Conservation (phyloP, 2,797 vertebrate species). For the Oceanodroma leucorhoa region DNA sequence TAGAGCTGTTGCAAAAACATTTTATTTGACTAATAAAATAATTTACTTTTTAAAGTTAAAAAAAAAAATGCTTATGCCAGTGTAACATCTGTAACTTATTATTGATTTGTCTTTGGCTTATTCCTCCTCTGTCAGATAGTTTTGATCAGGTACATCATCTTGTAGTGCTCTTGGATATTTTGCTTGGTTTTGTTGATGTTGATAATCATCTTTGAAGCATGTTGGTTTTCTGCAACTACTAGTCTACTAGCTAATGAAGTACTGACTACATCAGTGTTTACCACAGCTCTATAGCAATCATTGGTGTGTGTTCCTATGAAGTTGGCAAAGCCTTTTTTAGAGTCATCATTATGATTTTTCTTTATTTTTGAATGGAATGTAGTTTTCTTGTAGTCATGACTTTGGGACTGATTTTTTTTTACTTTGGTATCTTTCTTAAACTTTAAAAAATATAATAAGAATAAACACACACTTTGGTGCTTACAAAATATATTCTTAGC, state of each 20-base stretch:
- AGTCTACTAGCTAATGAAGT: neutral
- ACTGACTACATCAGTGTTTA: neutral
- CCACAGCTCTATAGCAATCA: neutral
- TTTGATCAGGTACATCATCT: neutral
- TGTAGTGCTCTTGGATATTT: neutral
- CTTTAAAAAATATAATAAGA: neutral
- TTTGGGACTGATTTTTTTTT: neutral
- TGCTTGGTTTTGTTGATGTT: neutral
- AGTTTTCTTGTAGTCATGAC: neutral
- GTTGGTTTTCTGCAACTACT: neutral
- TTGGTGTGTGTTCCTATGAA: neutral
- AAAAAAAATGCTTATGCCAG: neutral
- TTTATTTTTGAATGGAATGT: neutral
- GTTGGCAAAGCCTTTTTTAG: neutral
- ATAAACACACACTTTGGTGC: neutral
- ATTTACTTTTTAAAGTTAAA: neutral
- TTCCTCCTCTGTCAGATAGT: neutral
- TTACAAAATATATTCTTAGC: neutral
- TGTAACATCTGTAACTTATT: neutral
- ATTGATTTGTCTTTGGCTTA: neutral
- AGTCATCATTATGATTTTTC: neutral
- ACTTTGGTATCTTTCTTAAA: neutral
- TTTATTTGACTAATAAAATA: neutral
- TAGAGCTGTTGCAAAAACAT: neutral
- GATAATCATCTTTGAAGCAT: rapidly evolving